Conservation (phyloP, 2,888 invertebrate species). For the Portevinia maculata region DNA sequence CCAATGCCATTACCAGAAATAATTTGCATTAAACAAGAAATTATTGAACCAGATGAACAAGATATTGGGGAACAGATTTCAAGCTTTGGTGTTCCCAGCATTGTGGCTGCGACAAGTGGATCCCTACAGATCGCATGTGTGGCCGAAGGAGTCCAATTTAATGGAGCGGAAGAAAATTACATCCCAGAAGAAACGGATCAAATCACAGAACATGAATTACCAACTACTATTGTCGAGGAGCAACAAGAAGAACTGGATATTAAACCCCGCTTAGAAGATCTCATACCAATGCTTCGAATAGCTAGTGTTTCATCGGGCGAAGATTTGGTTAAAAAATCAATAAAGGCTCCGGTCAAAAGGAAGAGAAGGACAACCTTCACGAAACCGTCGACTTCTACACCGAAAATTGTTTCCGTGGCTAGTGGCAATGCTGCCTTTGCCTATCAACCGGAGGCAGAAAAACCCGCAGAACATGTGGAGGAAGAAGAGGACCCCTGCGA, state of each 20-base stretch:
- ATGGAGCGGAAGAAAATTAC: constrained; percentile 32
- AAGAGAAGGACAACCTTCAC: neutral
- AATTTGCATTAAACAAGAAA: constrained; percentile 78
- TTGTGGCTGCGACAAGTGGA: constrained; percentile 63
- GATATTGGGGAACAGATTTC: constrained; percentile 48
- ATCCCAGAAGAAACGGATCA: constrained; percentile 1
- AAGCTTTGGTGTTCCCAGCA: constrained; percentile 48
- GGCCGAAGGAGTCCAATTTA: constrained; percentile 76
- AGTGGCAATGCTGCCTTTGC: constrained; percentile 30
- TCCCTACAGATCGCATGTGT: constrained; percentile 77
- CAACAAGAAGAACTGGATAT: constrained; percentile 76
- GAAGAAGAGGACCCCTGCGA: constrained; percentile 23
- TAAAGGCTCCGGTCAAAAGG: constrained; percentile 3
- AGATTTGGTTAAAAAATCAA: constrained; percentile 12
- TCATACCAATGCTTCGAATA: constrained; percentile 79
- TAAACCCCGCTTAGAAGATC: constrained; percentile 79
- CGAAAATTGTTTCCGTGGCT: constrained; percentile 51
- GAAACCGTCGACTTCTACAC: constrained; percentile 25
- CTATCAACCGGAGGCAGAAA: constrained; percentile 55
- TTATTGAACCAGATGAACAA: constrained; percentile 64
- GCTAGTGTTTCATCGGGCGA: constrained; percentile 78
- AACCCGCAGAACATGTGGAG: neutral
- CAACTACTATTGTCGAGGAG: neutral
- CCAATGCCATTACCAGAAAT: constrained; percentile 61
- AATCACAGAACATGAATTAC: neutral